These are phyloP conservation scores for Peromyscus attwateri DNA, from an alignment of 2,797 vertebrate species.

Conservation along the genomic window DNA sequence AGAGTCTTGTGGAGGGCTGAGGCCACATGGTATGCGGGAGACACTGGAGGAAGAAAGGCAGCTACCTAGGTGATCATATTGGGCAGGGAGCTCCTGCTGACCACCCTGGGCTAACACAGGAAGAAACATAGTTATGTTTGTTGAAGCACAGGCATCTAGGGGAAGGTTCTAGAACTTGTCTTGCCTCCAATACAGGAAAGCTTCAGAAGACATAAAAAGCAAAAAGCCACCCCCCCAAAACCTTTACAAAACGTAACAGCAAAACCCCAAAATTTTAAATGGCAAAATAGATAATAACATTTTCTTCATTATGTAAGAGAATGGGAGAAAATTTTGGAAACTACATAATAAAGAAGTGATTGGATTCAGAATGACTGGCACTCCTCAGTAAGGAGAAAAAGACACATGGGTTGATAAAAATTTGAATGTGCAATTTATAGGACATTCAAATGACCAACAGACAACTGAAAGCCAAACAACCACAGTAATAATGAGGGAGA, in stretches of 20 bases:
- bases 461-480: not conserved
- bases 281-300: not conserved
- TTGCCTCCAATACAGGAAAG: not conserved
- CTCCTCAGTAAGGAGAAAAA: not conserved
- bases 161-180: not conserved
- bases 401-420: not conserved
- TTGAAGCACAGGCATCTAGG: not conserved
- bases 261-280: not conserved
- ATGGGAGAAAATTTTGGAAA: constrained; percentile 5
- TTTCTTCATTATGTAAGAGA: constrained; percentile 5
- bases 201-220: not conserved
- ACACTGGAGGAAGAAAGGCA: not conserved
- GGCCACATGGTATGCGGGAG: not conserved
- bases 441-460: not conserved
- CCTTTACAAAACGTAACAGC: not conserved
- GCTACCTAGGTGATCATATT: no score
- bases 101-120: not conserved
- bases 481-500: not conserved
- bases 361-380: not conserved
- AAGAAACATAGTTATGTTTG: not conserved
- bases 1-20: not conserved
- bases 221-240: not conserved
- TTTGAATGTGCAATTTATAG: not conserved
- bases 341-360: not conserved
- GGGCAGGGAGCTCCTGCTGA: not conserved